Conservation (phyloP, 2,113 vertebrate genomes). For the Murina feae region DNA sequence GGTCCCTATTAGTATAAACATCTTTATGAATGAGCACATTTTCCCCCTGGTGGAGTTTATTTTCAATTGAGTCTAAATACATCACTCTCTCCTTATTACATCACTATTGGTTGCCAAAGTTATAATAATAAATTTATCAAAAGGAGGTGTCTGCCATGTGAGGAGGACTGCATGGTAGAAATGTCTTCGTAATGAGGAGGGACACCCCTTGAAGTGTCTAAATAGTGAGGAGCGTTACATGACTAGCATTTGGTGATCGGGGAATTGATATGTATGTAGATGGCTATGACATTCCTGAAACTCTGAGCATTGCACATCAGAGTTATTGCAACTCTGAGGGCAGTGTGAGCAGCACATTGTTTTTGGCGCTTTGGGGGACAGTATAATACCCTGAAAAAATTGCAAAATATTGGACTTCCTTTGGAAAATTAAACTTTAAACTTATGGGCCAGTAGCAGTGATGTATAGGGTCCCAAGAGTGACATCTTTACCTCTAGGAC, state of each 20-base stretch:
- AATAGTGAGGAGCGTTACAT: not conserved
- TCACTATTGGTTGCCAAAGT: slow-evolving; percentile 8
- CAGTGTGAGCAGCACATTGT: not conserved
- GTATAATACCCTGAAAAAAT: not conserved
- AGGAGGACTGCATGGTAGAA: not conserved
- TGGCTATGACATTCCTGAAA: not conserved
- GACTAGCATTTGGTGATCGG: not conserved
- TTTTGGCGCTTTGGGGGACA: not conserved
- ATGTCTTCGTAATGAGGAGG: not conserved
- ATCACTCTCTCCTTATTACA: slow-evolving; percentile 44
- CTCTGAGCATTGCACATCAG: not conserved
- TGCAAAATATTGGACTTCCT: not conserved
- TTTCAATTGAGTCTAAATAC: slow-evolving; percentile 44
- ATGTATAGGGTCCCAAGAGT: not conserved
- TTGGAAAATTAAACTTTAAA: not conserved
- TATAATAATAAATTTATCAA: slow-evolving; percentile 44
- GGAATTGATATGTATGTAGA: not conserved
- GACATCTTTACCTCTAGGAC: not conserved
- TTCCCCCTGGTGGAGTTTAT: slow-evolving; percentile 48
- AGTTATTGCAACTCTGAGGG: not conserved
- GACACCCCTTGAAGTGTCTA: not conserved
- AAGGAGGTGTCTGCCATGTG: not conserved
- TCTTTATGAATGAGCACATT: slow-evolving; percentile 62
- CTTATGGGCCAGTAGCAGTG: not conserved
- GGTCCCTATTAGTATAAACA: slow-evolving; percentile 54